These are phyloP conservation scores for Balaenoptera acutorostrata DNA, from an alignment of 2,113 vertebrate genomes.

Conservation along the genomic window DNA sequence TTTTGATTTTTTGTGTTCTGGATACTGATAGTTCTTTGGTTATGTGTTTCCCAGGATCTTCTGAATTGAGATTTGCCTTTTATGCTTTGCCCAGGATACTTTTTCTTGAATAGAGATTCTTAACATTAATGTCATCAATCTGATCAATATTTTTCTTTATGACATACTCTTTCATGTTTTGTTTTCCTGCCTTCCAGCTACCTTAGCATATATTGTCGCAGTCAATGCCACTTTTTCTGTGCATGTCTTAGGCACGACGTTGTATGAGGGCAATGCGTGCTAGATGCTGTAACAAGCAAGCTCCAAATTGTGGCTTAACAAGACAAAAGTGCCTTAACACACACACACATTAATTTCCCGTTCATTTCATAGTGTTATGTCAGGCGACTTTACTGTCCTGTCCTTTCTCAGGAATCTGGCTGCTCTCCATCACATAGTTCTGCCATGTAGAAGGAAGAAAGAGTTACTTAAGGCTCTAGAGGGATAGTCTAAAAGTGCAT, in stretches of 20 bases:
- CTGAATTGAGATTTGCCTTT: neutral
- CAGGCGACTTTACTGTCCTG: neutral
- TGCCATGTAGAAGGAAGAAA: neutral
- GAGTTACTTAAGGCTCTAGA: no score
- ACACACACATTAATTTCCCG: neutral
- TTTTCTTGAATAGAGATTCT: neutral
- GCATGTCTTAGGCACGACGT: neutral
- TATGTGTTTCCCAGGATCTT: neutral
- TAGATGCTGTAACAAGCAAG: neutral
- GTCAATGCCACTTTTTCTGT: neutral
- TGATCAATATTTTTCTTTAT: neutral
- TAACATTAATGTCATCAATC: neutral
- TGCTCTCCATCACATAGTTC: neutral
- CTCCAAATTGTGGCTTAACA: neutral
- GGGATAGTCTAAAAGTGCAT: neutral
- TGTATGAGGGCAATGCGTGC: neutral
- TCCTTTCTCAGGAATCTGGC: neutral
- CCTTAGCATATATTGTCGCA: neutral
- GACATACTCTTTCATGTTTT: neutral
- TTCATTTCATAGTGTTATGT: neutral
- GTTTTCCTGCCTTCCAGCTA: neutral
- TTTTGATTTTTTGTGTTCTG: neutral
- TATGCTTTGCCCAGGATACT: neutral
- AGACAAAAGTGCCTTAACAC: neutral
- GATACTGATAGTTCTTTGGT: accelerated